A percentile compares a stretch with the other conserved stretches of the same genome.
These are phyloP conservation scores for Datnioides undecimradiatus DNA, from an alignment of 2,113 vertebrate species.

Conservation along the genomic window DNA sequence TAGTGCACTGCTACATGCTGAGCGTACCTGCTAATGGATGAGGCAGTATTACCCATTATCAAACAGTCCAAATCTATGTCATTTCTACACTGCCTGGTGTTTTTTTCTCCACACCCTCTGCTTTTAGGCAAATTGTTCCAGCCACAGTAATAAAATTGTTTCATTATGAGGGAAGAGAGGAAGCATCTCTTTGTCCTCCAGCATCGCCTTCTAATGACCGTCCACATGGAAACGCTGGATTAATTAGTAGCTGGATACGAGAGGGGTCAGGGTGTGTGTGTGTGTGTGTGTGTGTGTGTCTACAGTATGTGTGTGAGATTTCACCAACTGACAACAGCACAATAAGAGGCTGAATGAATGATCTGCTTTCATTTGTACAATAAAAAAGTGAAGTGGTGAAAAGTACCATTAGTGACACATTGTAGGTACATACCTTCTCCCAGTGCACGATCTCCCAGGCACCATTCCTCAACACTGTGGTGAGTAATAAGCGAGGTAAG, in stretches of 20 bases:
- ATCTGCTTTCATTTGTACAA: neutral
- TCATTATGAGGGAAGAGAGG: slow-evolving; percentile 44
- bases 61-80: neutral
- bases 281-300: slow-evolving; percentile 9
- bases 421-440: slow-evolving; percentile 91
- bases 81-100: slow-evolving; percentile 22
- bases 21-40: slow-evolving; percentile 3
- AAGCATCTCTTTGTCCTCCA: slow-evolving; percentile 58
- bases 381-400: neutral
- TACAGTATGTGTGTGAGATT: slow-evolving; percentile 3
- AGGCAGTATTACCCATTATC: neutral
- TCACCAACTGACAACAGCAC: slow-evolving; percentile 24
- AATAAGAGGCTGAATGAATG: neutral
- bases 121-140: slow-evolving; percentile 34
- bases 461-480: slow-evolving; percentile 93
- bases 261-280: slow-evolving; percentile 20
- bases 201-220: slow-evolving; percentile 56
- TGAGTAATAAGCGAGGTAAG: slow-evolving; percentile 30
- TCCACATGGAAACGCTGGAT: slow-evolving; percentile 58
- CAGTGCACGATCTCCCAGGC: slow-evolving; percentile 99
- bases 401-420: neutral
- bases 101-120: slow-evolving; percentile 20
- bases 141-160: slow-evolving; percentile 50
- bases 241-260: slow-evolving; percentile 59
- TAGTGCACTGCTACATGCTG: neutral